Conservation (phyloP, 1,140 invertebrate genomes). For the Drosophila ohnishii region DNA sequence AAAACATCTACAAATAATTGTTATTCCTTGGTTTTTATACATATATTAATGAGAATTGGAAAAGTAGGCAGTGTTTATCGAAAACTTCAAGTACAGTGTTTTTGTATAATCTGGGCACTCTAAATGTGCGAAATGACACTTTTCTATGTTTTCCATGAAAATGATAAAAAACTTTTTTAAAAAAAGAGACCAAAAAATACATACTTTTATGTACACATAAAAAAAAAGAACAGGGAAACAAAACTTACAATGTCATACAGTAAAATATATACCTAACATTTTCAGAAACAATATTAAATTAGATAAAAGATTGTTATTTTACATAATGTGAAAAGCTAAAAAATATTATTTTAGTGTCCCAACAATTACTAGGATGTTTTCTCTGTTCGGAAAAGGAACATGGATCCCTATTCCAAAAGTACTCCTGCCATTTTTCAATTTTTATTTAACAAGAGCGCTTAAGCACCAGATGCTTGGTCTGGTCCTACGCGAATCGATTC, state of each 20-base stretch:
- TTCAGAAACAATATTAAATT: background rate
- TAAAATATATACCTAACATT: background rate
- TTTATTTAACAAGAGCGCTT: slow-evolving; percentile 16
- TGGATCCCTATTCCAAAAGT: slow-evolving; percentile 8
- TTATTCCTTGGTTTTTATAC: too few species aligned
- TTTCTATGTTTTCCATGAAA: too few species aligned
- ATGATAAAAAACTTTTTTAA: too few species aligned
- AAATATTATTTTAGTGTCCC: background rate
- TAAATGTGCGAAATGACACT: too few species aligned
- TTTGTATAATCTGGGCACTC: too few species aligned
- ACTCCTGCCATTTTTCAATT: slow-evolving; percentile 10
- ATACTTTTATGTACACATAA: too few species aligned
- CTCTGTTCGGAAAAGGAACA: slow-evolving; percentile 14
- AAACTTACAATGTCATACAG: background rate
- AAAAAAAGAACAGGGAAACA: background rate
- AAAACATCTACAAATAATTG: slow-evolving; percentile 12
- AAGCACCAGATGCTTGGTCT: background rate
- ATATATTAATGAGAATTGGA: background rate
- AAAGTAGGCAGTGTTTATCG: background rate
- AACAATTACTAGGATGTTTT: slow-evolving; percentile 5
- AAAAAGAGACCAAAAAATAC: too few species aligned
- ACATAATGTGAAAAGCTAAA: too few species aligned
- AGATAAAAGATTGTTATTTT: background rate
- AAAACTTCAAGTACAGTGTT: background rate
- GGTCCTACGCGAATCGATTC: slow-evolving; percentile 7